Evolutionary conservation across 1,140 invertebrate species (phyloP).

Genomic region (Eumaeus atala): DNA sequence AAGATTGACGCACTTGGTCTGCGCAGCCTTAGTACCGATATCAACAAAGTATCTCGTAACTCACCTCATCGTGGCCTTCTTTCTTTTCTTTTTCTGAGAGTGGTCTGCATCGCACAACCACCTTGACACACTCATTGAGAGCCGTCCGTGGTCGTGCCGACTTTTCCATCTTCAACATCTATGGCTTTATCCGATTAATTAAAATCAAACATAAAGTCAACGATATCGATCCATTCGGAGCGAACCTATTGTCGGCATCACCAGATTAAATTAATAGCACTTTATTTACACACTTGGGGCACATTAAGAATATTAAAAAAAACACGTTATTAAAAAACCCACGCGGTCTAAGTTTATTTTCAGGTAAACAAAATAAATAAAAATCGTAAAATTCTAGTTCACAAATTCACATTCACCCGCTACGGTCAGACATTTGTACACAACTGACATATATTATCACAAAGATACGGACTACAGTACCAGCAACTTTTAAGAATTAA

Average conservation of each 20-base stretch:
- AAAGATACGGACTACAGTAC: no score
- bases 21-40: conserved; percentile 44
- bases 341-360: conserved; percentile 43
- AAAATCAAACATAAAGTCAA: conserved; percentile 53
- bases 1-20: conserved; percentile 43
- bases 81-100: conserved; percentile 87
- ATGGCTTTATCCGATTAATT: conserved; percentile 30
- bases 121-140: conserved; percentile 87
- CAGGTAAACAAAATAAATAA: conserved; percentile 60
- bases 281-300: conserved; percentile 23
- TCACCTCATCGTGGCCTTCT: conserved; percentile 82
- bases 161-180: conserved; percentile 63
- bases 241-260: conserved; percentile 55
- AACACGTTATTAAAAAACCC: conserved; percentile 24
- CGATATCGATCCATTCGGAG: conserved; percentile 70
- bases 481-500: no score
- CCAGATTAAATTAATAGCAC: conserved; percentile 40
- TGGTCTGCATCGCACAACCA: conserved; percentile 93
- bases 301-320: conserved; percentile 25
- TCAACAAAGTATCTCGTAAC: conserved; percentile 38
- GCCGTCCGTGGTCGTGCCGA: conserved; percentile 67
- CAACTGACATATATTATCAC: conserved; percentile 46
- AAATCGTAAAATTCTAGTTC: conserved; percentile 55
- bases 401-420: conserved; percentile 43
- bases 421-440: conserved; percentile 49